Evolutionary conservation across 2,113 vertebrate species (phyloP).

Genomic region (Semnornis frantzii): DNA sequence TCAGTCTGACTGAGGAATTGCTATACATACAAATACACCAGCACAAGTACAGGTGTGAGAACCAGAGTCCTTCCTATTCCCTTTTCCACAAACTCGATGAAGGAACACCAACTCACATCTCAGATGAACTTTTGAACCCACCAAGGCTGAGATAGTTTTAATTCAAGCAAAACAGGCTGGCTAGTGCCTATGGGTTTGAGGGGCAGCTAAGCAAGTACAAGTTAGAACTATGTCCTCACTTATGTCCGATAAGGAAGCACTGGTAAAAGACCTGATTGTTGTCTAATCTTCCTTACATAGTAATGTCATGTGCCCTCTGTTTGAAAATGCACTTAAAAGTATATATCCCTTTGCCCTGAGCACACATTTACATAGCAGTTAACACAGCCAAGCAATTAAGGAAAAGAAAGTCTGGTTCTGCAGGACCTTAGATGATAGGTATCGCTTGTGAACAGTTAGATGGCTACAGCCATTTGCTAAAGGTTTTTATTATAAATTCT

Average conservation of each 20-base stretch:
- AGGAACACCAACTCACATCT: neutral
- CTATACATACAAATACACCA: neutral
- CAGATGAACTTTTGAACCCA: constrained; percentile 46
- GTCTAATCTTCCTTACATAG: neutral
- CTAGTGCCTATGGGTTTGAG: neutral
- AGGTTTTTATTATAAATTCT: neutral
- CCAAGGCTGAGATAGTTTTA: neutral
- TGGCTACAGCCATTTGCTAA: neutral
- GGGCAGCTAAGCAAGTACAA: neutral
- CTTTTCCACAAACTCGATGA: neutral
- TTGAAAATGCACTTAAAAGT: neutral
- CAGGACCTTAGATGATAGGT: neutral
- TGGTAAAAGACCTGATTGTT: neutral
- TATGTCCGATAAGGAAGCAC: neutral
- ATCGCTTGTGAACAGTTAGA: neutral
- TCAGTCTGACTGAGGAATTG: neutral
- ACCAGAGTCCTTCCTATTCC: neutral
- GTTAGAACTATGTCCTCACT: neutral
- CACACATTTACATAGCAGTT: neutral
- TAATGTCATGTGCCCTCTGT: neutral
- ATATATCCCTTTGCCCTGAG: neutral
- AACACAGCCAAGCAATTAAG: neutral
- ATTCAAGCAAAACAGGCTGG: constrained; percentile 15
- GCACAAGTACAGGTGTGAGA: neutral
- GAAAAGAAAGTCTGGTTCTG: neutral